Evolutionary conservation across 2,113 vertebrate genomes (phyloP).

Genomic region (Proteles cristata): DNA sequence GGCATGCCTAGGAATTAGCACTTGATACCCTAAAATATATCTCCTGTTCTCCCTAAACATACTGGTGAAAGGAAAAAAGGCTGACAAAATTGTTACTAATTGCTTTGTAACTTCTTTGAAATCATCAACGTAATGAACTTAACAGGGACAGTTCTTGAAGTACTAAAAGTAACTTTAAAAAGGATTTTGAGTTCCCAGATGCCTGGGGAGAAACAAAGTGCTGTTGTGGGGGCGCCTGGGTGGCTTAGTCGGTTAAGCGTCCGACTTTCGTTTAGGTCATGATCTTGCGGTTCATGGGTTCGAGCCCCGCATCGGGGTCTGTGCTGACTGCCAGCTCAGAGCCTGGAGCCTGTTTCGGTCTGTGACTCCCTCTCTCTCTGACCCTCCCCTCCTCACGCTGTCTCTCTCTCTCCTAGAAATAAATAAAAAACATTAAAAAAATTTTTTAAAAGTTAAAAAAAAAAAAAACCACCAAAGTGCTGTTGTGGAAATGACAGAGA

Average conservation of each 20-base stretch:
- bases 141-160: neutral
- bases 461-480: neutral
- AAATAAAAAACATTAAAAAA: too few species aligned
- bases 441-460: too few species aligned
- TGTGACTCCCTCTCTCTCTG: too few species aligned
- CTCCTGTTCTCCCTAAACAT: neutral
- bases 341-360: too few species aligned
- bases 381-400: too few species aligned
- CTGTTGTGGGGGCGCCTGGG: neutral
- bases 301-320: too few species aligned
- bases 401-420: too few species aligned
- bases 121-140: conserved; percentile 34
- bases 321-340: too few species aligned
- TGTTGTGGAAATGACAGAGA: neutral
- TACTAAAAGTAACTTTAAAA: neutral
- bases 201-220: conserved; percentile 43
- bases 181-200: neutral
- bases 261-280: too few species aligned
- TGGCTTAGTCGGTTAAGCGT: too few species aligned
- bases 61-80: conserved; percentile 25
- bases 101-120: neutral
- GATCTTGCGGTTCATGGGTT: too few species aligned
- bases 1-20: conserved; percentile 10
- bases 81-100: conserved; percentile 33
- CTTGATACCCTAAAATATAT: conserved; percentile 22